Evolutionary conservation across 1,140 invertebrate species (phyloP).

Genomic region (Temnothorax nylanderi): DNA sequence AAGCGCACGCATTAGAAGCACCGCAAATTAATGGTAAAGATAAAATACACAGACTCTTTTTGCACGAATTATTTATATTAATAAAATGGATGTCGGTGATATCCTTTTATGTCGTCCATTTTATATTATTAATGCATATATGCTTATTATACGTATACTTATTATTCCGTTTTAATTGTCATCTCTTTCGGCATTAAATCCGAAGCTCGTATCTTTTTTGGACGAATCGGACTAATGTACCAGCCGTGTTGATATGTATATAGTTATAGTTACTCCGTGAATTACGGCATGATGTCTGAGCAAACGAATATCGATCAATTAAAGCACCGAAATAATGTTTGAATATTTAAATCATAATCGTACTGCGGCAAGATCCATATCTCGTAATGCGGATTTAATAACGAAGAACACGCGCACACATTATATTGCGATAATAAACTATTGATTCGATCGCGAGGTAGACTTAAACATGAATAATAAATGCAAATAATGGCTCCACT

Average conservation of each 20-base stretch:
- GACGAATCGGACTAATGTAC: background rate
- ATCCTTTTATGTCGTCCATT: background rate
- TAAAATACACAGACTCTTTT: background rate
- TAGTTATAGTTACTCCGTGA: background rate
- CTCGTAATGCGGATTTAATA: conserved; percentile 67
- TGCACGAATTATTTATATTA: background rate
- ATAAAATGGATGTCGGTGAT: background rate
- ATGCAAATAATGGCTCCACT: conserved; percentile 4
- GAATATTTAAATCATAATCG: conserved; percentile 62
- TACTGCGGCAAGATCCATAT: conserved; percentile 37
- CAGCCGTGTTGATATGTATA: background rate
- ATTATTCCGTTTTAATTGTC: conserved; percentile 36
- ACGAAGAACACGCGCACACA: background rate
- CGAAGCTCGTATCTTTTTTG: background rate
- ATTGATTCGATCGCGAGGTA: conserved; percentile 1
- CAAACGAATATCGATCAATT: conserved; percentile 62
- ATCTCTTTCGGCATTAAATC: conserved; percentile 22
- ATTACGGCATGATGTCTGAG: conserved; percentile 18
- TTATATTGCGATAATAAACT: conserved; percentile 33
- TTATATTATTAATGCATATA: background rate
- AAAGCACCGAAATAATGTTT: conserved; percentile 50
- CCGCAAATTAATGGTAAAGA: background rate
- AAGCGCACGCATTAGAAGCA: background rate
- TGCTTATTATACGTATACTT: background rate
- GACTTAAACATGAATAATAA: conserved; percentile 33